These are phyloP conservation scores for Boloria euphrosyne DNA, from an alignment of 2,888 invertebrate genomes.

Conservation along the genomic window DNA sequence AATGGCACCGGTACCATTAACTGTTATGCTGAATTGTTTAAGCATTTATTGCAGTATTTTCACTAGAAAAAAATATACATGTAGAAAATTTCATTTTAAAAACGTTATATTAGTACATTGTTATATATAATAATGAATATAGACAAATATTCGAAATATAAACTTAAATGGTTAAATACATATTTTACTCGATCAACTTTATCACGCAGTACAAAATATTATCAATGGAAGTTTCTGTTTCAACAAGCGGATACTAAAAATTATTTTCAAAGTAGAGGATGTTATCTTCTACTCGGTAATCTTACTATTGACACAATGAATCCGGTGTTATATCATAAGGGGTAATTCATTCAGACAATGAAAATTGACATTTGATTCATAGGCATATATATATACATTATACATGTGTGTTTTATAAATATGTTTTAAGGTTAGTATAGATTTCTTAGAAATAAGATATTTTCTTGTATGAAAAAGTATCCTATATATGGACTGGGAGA, in stretches of 20 bases:
- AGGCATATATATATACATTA: not conserved
- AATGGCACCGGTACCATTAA: constrained; percentile 19
- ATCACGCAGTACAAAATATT: not conserved
- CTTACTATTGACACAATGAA: constrained; percentile 39
- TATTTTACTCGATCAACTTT: not conserved
- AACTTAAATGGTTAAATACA: not conserved
- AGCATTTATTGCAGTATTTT: no score
- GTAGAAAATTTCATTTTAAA: no score
- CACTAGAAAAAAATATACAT: no score
- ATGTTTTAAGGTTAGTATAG: no score
- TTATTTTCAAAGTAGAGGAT: constrained; percentile 35
- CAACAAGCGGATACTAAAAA: constrained; percentile 34
- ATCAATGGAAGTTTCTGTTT: constrained; percentile 15
- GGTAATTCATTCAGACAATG: constrained; percentile 20
- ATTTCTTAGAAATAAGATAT: no score
- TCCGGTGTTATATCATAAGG: constrained; percentile 35
- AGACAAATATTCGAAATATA: no score
- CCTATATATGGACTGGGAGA: no score
- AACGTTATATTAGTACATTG: no score
- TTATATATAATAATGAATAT: no score
- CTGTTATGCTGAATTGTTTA: not conserved
- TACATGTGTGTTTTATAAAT: no score
- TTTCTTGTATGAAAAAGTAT: no score
- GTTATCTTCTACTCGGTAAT: constrained; percentile 34
- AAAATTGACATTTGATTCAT: constrained; percentile 5